Base-by-base conservation (phyloP, 2,113 vertebrate genomes). In the Chitala chitala region DNA sequence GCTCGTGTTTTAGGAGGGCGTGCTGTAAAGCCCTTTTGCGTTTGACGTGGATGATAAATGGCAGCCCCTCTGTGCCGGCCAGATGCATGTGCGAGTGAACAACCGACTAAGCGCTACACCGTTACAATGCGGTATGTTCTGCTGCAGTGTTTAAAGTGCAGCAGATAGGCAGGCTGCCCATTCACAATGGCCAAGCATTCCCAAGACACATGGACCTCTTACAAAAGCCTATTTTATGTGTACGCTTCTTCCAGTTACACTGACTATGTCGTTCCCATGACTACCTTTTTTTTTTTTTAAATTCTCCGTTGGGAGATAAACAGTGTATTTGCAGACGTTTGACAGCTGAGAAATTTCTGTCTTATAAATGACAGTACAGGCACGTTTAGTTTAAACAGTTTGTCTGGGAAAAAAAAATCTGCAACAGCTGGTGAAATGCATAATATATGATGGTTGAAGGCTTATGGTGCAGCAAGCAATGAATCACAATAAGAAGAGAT, bases 61-160 rank as follows among this genome's bases (percentile, higher is more conserved):
- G 80, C 78, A 82, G 83, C 76, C 68, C 83, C 86, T 84, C 78
- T 78, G 80, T 69, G 78, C 71, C 76, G 74, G 66, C 42, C 66
- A 68, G 73, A 77, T 42, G 22, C 20, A 42, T 64, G 17, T 70
- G 36, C 36, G 54, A 29, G 36, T 66, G 26, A 20, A 10, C 84
- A 85, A 88, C 82, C 76, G 76, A 73, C 77, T 10, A 36, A 82
- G 75, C 36, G 76, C 78, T 26, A 78, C 73, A 31, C 81, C 78
- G 71, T 79, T 50, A 85, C 86, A 79, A 74, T 82, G 79, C 82
- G 81, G 44, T 83, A 79, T 86, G 78, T 87, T 82, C 80, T 78
- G 84, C 78, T 83, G 84, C 81, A 76, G 82, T 86, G 82, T 87
- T 91, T 90, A 88, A 89, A 90, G 88, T 88, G 84, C 85, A 89